Conservation (phyloP, 2,888 invertebrate genomes). For the Diaperis boleti region DNA sequence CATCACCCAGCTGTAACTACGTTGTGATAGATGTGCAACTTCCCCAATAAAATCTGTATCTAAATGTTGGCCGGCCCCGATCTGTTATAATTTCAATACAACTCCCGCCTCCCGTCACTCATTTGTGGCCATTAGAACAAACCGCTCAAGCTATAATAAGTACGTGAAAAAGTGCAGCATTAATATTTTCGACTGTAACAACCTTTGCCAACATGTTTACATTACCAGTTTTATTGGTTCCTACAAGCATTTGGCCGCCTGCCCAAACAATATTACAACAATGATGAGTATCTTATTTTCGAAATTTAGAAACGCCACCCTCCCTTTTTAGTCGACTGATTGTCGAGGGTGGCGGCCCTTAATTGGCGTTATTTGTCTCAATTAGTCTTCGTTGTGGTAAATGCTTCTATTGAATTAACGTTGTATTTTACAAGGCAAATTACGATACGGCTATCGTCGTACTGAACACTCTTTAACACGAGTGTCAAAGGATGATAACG, state of each 20-base stretch:
- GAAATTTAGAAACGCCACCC: no score
- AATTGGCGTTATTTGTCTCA: constrained; percentile 50
- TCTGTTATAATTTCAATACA: no score
- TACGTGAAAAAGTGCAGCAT: constrained; percentile 1
- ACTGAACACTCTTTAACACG: constrained; percentile 51
- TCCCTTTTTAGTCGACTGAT: neutral
- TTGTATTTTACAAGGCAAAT: constrained; percentile 41
- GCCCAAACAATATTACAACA: constrained; percentile 9
- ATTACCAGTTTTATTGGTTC: constrained; percentile 19
- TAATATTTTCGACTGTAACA: constrained; percentile 12
- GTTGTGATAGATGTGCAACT: no score
- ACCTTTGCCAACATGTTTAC: constrained; percentile 27
- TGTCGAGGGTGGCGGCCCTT: constrained; percentile 23
- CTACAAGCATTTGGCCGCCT: constrained; percentile 17
- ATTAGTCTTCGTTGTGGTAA: constrained; percentile 48
- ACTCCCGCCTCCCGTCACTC: no score
- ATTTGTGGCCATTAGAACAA: no score
- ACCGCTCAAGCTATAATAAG: neutral
- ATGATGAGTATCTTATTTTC: constrained; percentile 12
- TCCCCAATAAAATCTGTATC: no score
- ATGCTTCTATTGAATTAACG: constrained; percentile 50
- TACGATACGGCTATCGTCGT: constrained; percentile 33
- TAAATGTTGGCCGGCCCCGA: no score
- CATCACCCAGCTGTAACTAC: no score
- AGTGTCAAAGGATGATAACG: constrained; percentile 54